These are phyloP conservation scores for Bombus affinis DNA, from an alignment of 1,140 invertebrate species.

Conservation along the genomic window DNA sequence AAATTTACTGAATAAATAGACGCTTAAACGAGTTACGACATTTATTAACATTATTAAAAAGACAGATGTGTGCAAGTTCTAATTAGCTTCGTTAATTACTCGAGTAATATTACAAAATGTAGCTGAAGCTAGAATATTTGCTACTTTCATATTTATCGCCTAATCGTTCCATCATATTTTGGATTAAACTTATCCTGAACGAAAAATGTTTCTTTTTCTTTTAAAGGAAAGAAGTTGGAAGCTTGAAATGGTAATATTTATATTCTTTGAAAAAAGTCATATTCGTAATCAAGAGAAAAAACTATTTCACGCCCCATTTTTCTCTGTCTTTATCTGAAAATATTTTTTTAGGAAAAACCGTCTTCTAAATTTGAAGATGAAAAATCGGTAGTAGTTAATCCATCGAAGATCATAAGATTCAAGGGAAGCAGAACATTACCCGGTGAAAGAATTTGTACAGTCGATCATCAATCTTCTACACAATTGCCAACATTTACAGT, in stretches of 20 bases:
- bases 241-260: neutral
- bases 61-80: neutral
- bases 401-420: conserved; percentile 4
- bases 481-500: neutral
- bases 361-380: neutral
- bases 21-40: neutral
- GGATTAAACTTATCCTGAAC: too few species aligned
- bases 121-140: neutral
- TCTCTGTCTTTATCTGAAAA: neutral
- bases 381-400: conserved; percentile 9
- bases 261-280: neutral
- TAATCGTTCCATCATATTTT: neutral
- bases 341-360: neutral
- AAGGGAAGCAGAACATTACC: conserved; percentile 3
- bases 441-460: conserved; percentile 3
- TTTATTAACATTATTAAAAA: neutral
- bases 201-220: neutral
- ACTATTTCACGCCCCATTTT: neutral
- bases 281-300: neutral
- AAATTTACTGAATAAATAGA: neutral
- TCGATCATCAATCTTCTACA: conserved; percentile 14
- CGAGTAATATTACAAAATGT: neutral
- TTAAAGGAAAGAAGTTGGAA: neutral
- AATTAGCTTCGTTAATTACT: neutral
- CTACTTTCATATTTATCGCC: neutral